phyloP scores from a whole-genome alignment of 2,888 invertebrate species.

The Dusona sp. region DNA sequence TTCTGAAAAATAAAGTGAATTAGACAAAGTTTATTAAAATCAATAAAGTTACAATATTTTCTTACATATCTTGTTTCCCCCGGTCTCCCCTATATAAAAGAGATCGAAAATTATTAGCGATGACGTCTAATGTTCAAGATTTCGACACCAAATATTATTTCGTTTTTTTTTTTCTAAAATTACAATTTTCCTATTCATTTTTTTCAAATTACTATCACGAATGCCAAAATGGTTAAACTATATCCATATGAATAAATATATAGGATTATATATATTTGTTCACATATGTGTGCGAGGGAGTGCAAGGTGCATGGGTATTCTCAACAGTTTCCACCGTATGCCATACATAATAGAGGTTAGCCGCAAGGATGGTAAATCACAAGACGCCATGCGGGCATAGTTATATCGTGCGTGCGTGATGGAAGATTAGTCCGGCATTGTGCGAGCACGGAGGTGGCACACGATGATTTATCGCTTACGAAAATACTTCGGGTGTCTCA shows the following conservation, averaged over 20 bases:
- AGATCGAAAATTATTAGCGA: background rate
- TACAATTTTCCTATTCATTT: background rate
- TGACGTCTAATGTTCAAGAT: background rate
- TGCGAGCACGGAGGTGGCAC: conserved; percentile 82
- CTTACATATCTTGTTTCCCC: background rate
- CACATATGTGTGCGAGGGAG: conserved; percentile 64
- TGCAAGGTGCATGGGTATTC: conserved; percentile 82
- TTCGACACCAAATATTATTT: background rate
- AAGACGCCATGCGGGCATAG: conserved; percentile 84
- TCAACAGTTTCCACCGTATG: conserved; percentile 82
- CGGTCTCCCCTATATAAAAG: background rate
- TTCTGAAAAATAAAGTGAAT: background rate
- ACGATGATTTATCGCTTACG: conserved; percentile 82
- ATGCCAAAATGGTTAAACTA: background rate
- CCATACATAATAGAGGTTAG: conserved; percentile 84
- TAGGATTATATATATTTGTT: conserved; percentile 9
- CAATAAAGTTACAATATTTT: background rate
- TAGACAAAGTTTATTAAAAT: background rate
- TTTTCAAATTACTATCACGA: background rate
- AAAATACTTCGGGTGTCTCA: conserved; percentile 71
- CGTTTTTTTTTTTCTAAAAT: background rate
- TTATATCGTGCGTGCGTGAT: conserved; percentile 84
- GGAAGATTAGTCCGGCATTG: conserved; percentile 84
- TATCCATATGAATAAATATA: background rate
- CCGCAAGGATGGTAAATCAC: conserved; percentile 84